A percentile compares a stretch with the other conserved stretches of the same genome.
Conservation (phyloP, 1,140 invertebrate species). For the Chironomus tepperi region DNA sequence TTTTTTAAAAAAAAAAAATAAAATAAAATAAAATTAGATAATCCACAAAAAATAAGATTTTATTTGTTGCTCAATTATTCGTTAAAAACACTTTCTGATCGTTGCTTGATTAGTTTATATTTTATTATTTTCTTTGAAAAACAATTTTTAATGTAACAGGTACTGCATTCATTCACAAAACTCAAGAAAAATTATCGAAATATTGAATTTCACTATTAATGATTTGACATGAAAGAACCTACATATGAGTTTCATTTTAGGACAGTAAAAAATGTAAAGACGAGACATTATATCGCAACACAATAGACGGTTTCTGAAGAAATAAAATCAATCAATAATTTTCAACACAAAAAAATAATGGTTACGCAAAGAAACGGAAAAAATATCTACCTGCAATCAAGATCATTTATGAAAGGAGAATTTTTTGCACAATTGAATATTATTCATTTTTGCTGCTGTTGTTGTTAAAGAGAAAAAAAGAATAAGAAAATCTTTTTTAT, state of each 20-base stretch:
- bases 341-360: neutral
- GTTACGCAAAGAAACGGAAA: neutral
- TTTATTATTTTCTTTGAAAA: too few species aligned
- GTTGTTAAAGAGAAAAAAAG: neutral
- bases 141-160: too few species aligned
- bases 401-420: neutral
- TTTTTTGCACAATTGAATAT: constrained; percentile 23
- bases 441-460: neutral
- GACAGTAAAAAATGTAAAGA: neutral
- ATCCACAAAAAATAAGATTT: too few species aligned
- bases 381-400: constrained; percentile 20
- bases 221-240: neutral
- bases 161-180: neutral
- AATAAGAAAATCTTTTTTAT: neutral
- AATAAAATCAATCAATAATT: constrained; percentile 22
- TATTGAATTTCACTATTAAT: constrained; percentile 17
- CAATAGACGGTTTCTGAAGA: neutral
- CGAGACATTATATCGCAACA: neutral
- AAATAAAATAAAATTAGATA: too few species aligned
- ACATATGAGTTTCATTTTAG: neutral
- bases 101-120: too few species aligned
- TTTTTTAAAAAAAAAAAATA: too few species aligned
- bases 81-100: too few species aligned
- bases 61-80: too few species aligned
- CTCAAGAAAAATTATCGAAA: neutral